phyloP scores from a whole-genome alignment of 2,888 invertebrate genomes.

The Podabrus alpinus region DNA sequence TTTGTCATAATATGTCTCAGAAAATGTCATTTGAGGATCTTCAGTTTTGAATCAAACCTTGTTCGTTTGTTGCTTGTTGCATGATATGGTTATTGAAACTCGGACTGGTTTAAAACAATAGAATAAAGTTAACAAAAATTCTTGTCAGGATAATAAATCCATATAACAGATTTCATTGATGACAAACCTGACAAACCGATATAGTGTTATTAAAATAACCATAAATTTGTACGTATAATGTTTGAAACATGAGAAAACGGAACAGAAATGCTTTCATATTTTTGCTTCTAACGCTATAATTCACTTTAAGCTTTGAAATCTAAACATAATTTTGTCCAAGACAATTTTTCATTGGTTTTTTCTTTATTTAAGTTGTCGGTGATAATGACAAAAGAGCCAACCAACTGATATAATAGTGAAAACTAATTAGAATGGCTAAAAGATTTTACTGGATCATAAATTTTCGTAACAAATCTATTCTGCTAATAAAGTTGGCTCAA shows the following conservation, averaged over 20 bases:
- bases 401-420: conserved; percentile 36
- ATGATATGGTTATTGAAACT: too few relatives aligned
- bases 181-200: not conserved
- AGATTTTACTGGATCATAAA: conserved; percentile 50
- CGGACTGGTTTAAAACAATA: not conserved
- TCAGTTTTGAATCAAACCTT: too few relatives aligned
- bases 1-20: too few relatives aligned
- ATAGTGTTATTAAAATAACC: not conserved
- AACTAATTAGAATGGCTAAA: conserved; percentile 40
- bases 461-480: conserved; percentile 51
- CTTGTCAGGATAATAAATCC: not conserved
- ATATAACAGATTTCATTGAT: not conserved
- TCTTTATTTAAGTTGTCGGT: conserved; percentile 1
- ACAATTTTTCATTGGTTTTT: conserved; percentile 1
- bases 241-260: not conserved
- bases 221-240: not conserved
- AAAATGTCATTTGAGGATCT: too few relatives aligned
- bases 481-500: conserved; percentile 44
- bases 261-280: not conserved
- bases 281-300: not conserved
- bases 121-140: not conserved
- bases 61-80: too few relatives aligned
- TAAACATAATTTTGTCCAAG: not conserved
- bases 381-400: conserved; percentile 24
- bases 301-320: not conserved